Base-by-base conservation (phyloP, 2,113 vertebrate genomes). In the Platycercus adscitus region DNA sequence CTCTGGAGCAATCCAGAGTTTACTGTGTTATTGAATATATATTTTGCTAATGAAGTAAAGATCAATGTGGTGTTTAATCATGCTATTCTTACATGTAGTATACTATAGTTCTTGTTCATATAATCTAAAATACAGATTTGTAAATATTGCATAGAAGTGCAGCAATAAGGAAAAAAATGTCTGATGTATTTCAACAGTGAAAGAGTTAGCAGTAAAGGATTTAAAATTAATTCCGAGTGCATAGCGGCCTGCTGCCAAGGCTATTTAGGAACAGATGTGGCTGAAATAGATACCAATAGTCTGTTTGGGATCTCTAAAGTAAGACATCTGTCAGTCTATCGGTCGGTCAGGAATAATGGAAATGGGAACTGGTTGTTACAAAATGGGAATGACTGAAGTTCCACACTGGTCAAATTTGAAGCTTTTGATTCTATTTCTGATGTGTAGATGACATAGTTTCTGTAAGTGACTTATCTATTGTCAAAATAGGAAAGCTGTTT, bases 241-340 rank as follows among this genome's bases (percentile, higher is more conserved):
- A 86, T 88, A 95, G 78, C 95, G 89, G 95, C 95, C 95, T 97
- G 86, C 97, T 98, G 98, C 98, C 98, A 98, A 96, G 97, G 98
- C 98, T 98, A 97, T 98, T 98, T 97, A 98, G 97, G 98, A 98
- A 97, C 98, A 99, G 98, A 98, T 99, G 98, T 98, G 98, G 69
- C 93, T 98, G 98, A 98, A 99, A 99, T 98, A 97, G 98, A 99
- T 98, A 98, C 98, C 97, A 97, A 95, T 95, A 96, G 97, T 98
- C 98, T 98, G 98, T 98, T 98, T 97, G 98, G 98, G 97, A 97
- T 97, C 98, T 97, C 98, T 98, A 97, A 97, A 98, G 98, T 97
- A 98, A 98, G 98, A 98, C 98, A 99, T 99, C 98, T 99, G 98
- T 98, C 95, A 91, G 97, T 97, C 95, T 97, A 90, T 97, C 65